These are phyloP conservation scores for Hymenochirus boettgeri DNA, from an alignment of 2,113 vertebrate genomes.

Conservation along the genomic window DNA sequence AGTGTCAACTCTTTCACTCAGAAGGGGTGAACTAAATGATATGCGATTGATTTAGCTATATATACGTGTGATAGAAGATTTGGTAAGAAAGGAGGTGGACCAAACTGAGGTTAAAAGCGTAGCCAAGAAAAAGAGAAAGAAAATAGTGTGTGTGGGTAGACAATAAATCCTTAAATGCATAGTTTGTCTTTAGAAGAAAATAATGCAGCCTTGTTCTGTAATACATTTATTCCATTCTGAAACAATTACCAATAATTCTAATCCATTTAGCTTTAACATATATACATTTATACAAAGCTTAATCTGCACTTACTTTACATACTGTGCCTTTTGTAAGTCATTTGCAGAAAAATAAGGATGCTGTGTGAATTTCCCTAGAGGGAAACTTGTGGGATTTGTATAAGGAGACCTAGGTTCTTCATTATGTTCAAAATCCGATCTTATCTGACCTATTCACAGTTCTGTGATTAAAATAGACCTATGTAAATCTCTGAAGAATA, in stretches of 20 bases:
- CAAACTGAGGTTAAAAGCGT: too few species aligned
- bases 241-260: neutral
- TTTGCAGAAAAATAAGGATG: conserved; percentile 9
- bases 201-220: neutral
- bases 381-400: conserved; percentile 35
- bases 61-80: too few species aligned
- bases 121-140: too few species aligned
- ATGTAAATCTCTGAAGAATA: conserved; percentile 18
- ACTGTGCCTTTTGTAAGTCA: conserved; percentile 25
- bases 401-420: conserved; percentile 23
- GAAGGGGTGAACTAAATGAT: too few species aligned
- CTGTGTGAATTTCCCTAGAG: conserved; percentile 33
- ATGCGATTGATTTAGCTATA: too few species aligned
- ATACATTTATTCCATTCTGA: neutral
- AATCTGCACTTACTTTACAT: conserved; percentile 7
- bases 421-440: conserved; percentile 29
- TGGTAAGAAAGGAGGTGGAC: too few species aligned
- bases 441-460: conserved; percentile 41
- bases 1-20: too few species aligned
- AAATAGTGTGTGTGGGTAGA: too few species aligned
- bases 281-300: neutral
- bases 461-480: conserved; percentile 26
- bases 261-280: neutral
- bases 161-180: neutral
- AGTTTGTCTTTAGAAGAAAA: neutral